Conservation (phyloP, 2,888 invertebrate genomes). For the Charanyca ferruginea region DNA sequence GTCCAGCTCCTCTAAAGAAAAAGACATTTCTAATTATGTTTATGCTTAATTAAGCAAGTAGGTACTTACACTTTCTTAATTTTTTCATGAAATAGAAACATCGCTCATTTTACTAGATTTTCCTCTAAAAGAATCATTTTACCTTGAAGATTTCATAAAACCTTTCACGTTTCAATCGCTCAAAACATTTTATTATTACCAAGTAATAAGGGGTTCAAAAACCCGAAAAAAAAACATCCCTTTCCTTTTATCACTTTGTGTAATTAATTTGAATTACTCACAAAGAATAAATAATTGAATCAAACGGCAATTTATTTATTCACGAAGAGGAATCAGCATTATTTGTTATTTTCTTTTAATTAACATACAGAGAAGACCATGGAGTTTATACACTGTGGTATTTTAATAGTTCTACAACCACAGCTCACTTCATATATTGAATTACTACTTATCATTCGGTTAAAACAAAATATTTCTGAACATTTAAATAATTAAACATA, state of each 20-base stretch:
- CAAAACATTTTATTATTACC: not conserved
- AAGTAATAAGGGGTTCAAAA: not conserved
- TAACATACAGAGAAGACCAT: constrained; percentile 15
- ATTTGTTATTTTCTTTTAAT: constrained; percentile 45
- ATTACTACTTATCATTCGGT: too few species aligned
- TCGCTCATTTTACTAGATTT: not conserved
- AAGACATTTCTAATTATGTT: too few species aligned
- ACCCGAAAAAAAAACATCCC: constrained; percentile 9
- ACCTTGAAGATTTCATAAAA: not conserved
- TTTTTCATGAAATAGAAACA: not conserved
- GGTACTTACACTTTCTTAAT: not conserved
- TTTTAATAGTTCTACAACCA: constrained; percentile 5
- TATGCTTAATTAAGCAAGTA: too few species aligned
- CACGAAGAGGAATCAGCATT: constrained; percentile 17
- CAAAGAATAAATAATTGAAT: constrained; percentile 47
- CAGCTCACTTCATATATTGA: too few species aligned
- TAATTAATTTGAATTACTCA: constrained; percentile 42
- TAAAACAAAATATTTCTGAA: too few species aligned
- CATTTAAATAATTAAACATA: too few species aligned
- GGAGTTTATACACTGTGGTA: too few species aligned
- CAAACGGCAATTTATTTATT: constrained; percentile 35
- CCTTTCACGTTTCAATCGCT: not conserved
- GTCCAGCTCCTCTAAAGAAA: too few species aligned
- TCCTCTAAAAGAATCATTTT: not conserved
- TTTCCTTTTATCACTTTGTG: constrained; percentile 28